Evolutionary conservation across 1,140 invertebrate genomes (phyloP), one percentile per base, ranked within the genome.

Genomic region (Aphaenogaster floridana): DNA sequence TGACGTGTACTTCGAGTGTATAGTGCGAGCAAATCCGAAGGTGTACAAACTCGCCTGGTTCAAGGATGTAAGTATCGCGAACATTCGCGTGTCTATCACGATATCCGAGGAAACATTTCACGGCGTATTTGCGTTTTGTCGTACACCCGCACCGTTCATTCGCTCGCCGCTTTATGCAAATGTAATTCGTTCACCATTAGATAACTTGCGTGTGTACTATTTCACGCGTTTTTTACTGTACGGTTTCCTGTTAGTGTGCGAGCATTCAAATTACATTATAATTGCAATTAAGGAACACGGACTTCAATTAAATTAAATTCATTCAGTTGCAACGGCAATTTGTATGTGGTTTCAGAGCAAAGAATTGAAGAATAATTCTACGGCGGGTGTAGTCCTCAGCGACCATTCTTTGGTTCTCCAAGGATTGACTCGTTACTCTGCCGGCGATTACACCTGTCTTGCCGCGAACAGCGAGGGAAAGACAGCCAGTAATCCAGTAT

Each of bases 331-430:
- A 57, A 57, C 76, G 45, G 9, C 61, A 57, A 54, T 17, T 86
- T 64, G 6, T 8, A 39, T 1, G 34, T 68, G 63, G 81, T 80
- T 94, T 28, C 94, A 98, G 98, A 97, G 97, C 66, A 96, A 96
- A 71, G 97, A 98, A 93, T 96, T 98, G 81, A 97, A 97, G 94
- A 97, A 98, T 94, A 98, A 98, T 94, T 96, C 97, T 45, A 96
- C 96, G 4, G 96, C 96, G 15, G 97, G 98, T 17, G 96, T 98
- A 11, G 97, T 98, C 77, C 96, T 98, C 83, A 98, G 97, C 93
- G 98, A 98, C 93, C 97, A 97, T 91, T 98, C 98, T 89, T 95
- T 98, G 74, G 97, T 98, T 0, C 96, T 98, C 45, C 98, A 98
- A 93, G 97, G 97, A 81, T 97, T 98, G 64, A 97, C 97, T n/a